Evolutionary conservation across 2,797 vertebrate species (phyloP), one percentile per base, ranked within the genome.

Genomic region (Pseudocheirus occidentalis): DNA sequence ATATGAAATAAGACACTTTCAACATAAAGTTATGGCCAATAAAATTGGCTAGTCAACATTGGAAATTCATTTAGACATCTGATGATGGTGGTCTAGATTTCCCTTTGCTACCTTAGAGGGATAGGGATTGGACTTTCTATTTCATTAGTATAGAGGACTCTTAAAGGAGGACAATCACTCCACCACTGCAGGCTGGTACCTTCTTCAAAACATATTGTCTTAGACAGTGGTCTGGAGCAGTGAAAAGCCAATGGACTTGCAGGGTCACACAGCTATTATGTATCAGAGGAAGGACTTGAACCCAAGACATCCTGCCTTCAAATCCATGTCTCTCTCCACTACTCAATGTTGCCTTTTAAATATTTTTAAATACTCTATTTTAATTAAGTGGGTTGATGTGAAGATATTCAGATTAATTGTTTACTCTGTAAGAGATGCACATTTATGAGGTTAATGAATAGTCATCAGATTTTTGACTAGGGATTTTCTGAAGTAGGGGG

Each of bases 1-100:
- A 93, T 93, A 46, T 3, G 9, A 66, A 94, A 92, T 96, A 97
- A 96, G 92, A 55, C 59, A 91, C 53, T 92, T 58, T 92, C n/a
- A 89, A 92, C 90, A 93, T 54, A 94, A 56, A 73, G 54, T 50
- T 90, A 92, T 87, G 87, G 90, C n/a, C 18, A n/a, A 58, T 87
- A 91, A 91, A 92, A 92, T 50, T 46, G 62, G 29, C 81, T 54
- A 93, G 58, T 90, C 91, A 93, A 92, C 91, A 90, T 62, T 40
- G 89, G 10, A 57, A 92, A 97, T 91, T 54, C 90, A 90, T 31
- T n/a, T 40, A 92, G 95, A 92, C 55, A 91, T 66, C 46, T 62
- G 29, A 52, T 53, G 27, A 21, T 55, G 73, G 55, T 1, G 0
- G 31, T 91, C 21, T 73, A 40, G 1, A 81, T 81, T 94, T 95